Conservation (phyloP, 2,113 vertebrate species). For the Neopipo cinnamomea region DNA sequence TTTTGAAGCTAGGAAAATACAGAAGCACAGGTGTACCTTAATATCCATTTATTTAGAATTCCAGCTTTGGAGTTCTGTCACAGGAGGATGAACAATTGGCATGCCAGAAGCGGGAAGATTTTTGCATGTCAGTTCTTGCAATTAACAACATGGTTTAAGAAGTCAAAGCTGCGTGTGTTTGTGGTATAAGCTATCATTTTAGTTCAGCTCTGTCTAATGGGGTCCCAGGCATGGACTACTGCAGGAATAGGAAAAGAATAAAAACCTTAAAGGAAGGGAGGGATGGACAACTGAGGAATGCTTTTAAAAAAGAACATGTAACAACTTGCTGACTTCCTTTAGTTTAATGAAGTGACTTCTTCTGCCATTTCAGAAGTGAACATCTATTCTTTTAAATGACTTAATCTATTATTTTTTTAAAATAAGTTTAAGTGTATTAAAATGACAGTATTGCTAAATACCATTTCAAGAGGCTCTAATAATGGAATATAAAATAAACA, state of each 20-base stretch:
- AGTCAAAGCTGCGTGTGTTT: not conserved
- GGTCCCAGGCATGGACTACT: not conserved
- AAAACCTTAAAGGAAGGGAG: not conserved
- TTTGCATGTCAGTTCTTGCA: not conserved
- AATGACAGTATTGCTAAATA: not conserved
- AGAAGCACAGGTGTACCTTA: rapidly evolving
- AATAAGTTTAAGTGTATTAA: not conserved
- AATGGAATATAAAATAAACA: not conserved
- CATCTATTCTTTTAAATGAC: not conserved
- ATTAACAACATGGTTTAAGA: not conserved
- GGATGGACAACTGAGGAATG: not conserved
- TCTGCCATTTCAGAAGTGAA: not conserved
- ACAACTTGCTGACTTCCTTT: not conserved
- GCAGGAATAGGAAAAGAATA: not conserved
- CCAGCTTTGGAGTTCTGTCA: not conserved
- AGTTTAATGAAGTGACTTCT: not conserved
- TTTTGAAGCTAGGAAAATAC: not conserved
- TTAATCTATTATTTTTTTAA: not conserved
- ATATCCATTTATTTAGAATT: not conserved
- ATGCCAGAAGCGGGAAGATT: not conserved
- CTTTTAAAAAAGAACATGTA: not conserved
- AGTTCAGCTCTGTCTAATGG: not conserved
- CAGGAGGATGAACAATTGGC: not conserved
- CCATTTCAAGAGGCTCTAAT: not conserved
- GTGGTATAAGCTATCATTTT: not conserved